Conservation (phyloP, 2,113 vertebrate species). For the Tychaedon coryphoeus region DNA sequence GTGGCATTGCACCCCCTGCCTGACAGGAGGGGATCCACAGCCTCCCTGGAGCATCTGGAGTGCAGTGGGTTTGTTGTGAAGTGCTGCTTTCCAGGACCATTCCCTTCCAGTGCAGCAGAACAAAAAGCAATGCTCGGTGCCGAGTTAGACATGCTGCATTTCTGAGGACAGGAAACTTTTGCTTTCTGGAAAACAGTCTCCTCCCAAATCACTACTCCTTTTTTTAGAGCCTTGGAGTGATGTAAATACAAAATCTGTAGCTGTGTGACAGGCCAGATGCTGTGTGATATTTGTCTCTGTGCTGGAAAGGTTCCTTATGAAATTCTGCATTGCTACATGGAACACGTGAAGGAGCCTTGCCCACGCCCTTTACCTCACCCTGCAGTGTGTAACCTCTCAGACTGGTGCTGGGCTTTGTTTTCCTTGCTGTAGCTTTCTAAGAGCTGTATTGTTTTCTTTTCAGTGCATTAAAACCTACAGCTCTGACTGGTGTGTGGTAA, state of each 20-base stretch:
- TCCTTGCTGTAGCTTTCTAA: neutral
- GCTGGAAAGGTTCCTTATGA: neutral
- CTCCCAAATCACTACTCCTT: neutral
- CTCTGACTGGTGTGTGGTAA: conserved; percentile 92
- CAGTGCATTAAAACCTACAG: conserved; percentile 98
- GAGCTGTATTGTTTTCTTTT: conserved; percentile 49
- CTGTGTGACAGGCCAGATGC: neutral
- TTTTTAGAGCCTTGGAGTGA: neutral
- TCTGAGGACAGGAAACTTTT: neutral
- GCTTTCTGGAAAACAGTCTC: neutral
- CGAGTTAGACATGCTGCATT: fast-evolving
- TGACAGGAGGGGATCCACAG: neutral
- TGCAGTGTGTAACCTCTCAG: neutral
- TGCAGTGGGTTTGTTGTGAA: neutral
- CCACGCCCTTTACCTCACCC: neutral
- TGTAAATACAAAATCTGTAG: neutral
- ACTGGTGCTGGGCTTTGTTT: neutral
- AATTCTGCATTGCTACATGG: neutral
- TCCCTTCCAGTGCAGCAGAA: neutral
- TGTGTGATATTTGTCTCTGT: neutral
- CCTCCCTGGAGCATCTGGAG: neutral
- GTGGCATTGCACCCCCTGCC: neutral
- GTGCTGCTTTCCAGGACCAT: neutral
- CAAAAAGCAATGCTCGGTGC: fast-evolving
- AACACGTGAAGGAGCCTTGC: neutral